Evolutionary conservation across 2,888 invertebrate species (phyloP), one percentile per base, ranked within the genome.

Genomic region (Gibbula magus): DNA sequence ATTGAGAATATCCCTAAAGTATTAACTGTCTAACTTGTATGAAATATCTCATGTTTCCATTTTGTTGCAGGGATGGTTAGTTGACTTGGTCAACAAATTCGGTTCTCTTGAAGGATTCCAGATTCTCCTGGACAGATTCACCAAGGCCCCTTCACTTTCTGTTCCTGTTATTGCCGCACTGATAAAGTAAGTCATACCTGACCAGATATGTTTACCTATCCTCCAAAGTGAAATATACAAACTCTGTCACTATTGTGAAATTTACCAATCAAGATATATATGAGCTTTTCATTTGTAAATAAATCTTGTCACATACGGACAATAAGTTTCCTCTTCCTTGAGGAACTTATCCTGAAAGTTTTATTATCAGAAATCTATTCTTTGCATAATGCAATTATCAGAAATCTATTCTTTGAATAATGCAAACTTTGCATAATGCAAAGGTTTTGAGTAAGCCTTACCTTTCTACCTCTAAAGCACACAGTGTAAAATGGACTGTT

Each of bases 61-160:
- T 32, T 74, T n/a, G 52, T 84, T 88, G 8, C 87, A 93, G 93
- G 98, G 98, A 81, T 99, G 98, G 98, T 95, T 99, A 85, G 98
- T 98, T 82, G 98, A 99, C 94, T 95, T 99, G 85, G 96, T 99
- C 83, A 99, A 99, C 94, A 95, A 96, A 91, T 99, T 98, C 94
- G 99, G 98, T 18, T 95, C 96, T 91, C 94, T 96, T 81, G 96
- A 96, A 80, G 99, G 99, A 80, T 99, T 99, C 93, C 95, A 97
- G 89, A 96, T 96, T 20, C 81, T 93, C 67, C 85, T 91, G 75
- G 92, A 92, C 75, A 88, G 93, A 75, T 92, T 93, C 84, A 88
- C 85, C 73, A 87, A 85, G 96, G 89, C 91, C 76, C 94, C 94
- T 87, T 95, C 95, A 89, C 93, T 97, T 85, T 95, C 95, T 81